A percentile compares a stretch with the other conserved stretches of the same genome.
phyloP scores from a whole-genome alignment of 2,888 invertebrate genomes.

The Drosophila anomalata region DNA sequence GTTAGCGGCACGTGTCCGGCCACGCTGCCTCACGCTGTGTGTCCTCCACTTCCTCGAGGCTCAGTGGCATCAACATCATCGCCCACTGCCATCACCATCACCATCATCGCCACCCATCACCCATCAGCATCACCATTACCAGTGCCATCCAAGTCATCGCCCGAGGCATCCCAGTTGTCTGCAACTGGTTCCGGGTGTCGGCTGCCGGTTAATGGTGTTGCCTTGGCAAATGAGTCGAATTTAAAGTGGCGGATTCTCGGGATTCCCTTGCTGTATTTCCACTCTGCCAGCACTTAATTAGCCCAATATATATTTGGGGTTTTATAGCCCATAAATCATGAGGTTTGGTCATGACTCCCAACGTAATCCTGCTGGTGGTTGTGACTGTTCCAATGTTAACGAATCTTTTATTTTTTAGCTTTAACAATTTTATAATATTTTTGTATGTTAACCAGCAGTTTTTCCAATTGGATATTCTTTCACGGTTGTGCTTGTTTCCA shows the following conservation, averaged over 20 bases:
- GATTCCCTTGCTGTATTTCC: constrained; percentile 9
- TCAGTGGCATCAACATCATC: constrained; percentile 12
- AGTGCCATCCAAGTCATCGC: constrained; percentile 28
- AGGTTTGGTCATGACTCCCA: constrained; percentile 1
- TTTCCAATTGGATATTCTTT: background rate
- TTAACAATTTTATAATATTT: background rate
- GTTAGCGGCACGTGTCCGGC: constrained; percentile 73
- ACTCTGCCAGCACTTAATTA: constrained; percentile 65
- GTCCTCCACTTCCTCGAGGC: constrained; percentile 18
- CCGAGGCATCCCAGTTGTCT: constrained; percentile 65
- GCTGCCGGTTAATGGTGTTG: constrained; percentile 48
- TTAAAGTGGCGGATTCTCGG: constrained; percentile 55
- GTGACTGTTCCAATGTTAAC: background rate
- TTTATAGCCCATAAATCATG: constrained; percentile 61
- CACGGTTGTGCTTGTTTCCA: background rate
- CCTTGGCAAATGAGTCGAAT: constrained; percentile 52
- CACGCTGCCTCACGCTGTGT: constrained; percentile 62
- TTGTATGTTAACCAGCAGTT: background rate
- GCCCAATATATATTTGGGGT: constrained; percentile 50
- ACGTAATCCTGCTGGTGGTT: constrained; percentile 4
- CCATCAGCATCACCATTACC: constrained; percentile 24
- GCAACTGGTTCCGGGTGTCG: constrained; percentile 46
- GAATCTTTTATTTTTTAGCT: background rate
- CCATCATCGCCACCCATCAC: constrained; percentile 6
- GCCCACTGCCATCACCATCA: constrained; percentile 9